A percentile compares a stretch with the other conserved stretches of the same genome.
Evolutionary conservation across 2,797 vertebrate species (phyloP).

Genomic region (Epinephelus awoara): DNA sequence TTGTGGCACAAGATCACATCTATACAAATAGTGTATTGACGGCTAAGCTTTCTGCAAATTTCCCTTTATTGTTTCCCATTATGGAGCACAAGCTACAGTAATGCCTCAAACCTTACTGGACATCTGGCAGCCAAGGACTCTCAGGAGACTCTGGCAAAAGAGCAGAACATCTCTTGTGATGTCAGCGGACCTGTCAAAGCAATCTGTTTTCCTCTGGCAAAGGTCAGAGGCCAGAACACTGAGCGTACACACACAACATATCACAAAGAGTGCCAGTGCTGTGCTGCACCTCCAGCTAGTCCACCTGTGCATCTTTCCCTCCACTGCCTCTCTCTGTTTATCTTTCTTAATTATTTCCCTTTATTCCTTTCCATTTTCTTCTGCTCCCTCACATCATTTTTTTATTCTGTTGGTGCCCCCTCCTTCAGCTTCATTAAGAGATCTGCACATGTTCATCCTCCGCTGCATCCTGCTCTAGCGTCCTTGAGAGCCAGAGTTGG

Average conservation of each 20-base stretch:
- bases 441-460: conserved; percentile 58
- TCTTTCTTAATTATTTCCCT: conserved; percentile 41
- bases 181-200: conserved; percentile 71
- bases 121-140: conserved; percentile 58
- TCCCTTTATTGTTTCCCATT: conserved; percentile 34
- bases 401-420: conserved; percentile 28
- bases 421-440: conserved; percentile 65
- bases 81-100: conserved; percentile 19
- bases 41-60: conserved; percentile 36
- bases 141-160: conserved; percentile 64
- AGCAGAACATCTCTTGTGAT: conserved; percentile 61
- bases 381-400: not conserved
- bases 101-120: conserved; percentile 38
- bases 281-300: conserved; percentile 33
- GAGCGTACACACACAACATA: conserved; percentile 14
- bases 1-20: conserved; percentile 36
- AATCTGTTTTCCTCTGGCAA: conserved; percentile 58
- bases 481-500: conserved; percentile 68
- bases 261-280: conserved; percentile 12
- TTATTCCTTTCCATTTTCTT: conserved; percentile 21
- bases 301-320: conserved; percentile 45
- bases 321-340: conserved; percentile 11
- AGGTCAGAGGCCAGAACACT: conserved; percentile 59
- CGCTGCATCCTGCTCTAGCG: conserved; percentile 34
- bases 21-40: conserved; percentile 52